These are phyloP conservation scores for Acleris sparsana DNA, from an alignment of 2,888 invertebrate species.

Conservation along the genomic window DNA sequence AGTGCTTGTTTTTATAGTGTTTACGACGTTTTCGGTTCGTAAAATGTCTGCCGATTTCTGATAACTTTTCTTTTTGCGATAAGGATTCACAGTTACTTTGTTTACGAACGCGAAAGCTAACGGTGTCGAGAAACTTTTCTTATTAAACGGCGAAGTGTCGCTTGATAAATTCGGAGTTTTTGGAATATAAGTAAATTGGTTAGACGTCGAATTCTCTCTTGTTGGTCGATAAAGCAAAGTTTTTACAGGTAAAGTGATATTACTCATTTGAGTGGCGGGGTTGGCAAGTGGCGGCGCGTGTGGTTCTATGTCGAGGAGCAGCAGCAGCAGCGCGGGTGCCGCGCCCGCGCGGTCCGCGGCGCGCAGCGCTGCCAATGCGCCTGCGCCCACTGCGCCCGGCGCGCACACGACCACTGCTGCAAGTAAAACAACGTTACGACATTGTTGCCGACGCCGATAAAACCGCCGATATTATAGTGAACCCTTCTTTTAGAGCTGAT, in stretches of 20 bases:
- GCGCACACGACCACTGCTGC: conserved; percentile 56
- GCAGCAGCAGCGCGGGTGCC: conserved; percentile 39
- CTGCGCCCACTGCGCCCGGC: conserved; percentile 39
- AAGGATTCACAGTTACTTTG: conserved; percentile 36
- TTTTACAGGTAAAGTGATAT: conserved; percentile 49
- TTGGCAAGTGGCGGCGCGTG: conserved; percentile 11
- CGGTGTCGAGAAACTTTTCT: conserved; percentile 45
- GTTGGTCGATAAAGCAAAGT: conserved; percentile 40
- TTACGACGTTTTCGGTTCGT: conserved; percentile 39
- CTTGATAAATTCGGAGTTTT: conserved; percentile 43
- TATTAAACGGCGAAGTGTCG: conserved; percentile 41
- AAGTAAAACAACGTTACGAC: conserved; percentile 14
- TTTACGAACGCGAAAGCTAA: conserved; percentile 38
- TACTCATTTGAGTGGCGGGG: conserved; percentile 42
- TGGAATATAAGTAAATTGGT: conserved; percentile 33
- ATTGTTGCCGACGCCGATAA: not conserved
- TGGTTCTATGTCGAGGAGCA: conserved; percentile 22
- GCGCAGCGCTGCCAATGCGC: conserved; percentile 34
- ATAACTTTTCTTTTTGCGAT: conserved; percentile 39
- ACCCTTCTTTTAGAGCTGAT: no score
- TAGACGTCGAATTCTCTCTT: conserved; percentile 37
- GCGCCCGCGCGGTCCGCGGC: conserved; percentile 36
- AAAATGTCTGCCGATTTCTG: conserved; percentile 38
- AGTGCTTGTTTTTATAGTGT: conserved; percentile 42
- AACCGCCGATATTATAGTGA: no score